A percentile compares a stretch with the other conserved stretches of the same genome.
phyloP scores from a whole-genome alignment of 2,888 invertebrate genomes.

The Gymnoscelis rufifasciata region DNA sequence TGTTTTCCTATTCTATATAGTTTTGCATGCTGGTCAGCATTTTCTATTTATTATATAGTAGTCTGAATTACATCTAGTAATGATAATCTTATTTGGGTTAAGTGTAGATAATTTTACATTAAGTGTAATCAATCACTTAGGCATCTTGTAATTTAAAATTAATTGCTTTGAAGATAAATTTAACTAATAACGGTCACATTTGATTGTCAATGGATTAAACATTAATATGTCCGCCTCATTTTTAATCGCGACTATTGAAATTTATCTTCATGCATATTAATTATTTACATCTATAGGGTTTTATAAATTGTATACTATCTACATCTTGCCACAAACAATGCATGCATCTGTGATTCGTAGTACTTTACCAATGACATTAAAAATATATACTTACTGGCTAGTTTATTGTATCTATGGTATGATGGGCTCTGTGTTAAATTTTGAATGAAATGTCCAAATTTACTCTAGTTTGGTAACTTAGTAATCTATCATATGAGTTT shows the following conservation, averaged over 20 bases:
- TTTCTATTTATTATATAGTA: constrained; percentile 23
- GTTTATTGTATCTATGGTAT: neutral
- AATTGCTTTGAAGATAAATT: constrained; percentile 48
- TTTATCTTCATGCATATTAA: constrained; percentile 41
- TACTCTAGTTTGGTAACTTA: neutral
- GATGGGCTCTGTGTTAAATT: too few species aligned
- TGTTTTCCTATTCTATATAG: constrained; percentile 44
- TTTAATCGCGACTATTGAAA: constrained; percentile 27
- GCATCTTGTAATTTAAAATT: constrained; percentile 15
- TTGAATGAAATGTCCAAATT: neutral
- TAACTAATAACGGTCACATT: constrained; percentile 24
- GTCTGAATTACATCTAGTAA: neutral
- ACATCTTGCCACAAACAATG: constrained; percentile 52
- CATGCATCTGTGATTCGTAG: constrained; percentile 65
- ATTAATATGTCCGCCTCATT: constrained; percentile 18
- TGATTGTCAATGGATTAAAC: too few species aligned
- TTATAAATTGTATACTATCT: constrained; percentile 6
- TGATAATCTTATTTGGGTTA: neutral
- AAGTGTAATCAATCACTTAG: constrained; percentile 3
- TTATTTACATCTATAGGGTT: neutral
- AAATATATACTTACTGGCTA: constrained; percentile 16
- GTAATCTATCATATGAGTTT: constrained; percentile 46
- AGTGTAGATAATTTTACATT: constrained; percentile 23
- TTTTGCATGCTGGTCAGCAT: constrained; percentile 59
- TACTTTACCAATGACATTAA: constrained; percentile 44